Base-by-base conservation (phyloP, 2,797 vertebrate genomes). In the Eurystomus glaucurus region DNA sequence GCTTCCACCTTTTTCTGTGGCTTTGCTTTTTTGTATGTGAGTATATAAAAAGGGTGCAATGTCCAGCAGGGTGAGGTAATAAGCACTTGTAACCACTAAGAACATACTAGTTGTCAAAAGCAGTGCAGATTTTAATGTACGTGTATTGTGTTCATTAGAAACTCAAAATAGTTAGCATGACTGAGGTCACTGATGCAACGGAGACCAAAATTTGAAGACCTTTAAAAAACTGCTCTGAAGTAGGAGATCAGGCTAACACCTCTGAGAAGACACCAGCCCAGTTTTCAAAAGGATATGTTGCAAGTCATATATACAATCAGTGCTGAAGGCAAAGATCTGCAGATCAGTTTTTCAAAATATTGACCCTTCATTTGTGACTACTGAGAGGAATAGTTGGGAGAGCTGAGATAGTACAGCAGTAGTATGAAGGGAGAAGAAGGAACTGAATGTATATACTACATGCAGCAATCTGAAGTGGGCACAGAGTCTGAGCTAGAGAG, bases 1-100 rank as follows among this genome's bases (percentile, higher is more conserved):
- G 88, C 41, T 95, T 96, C 92, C 51, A 69, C 66, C 17, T 45
- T 89, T 91, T 92, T 80, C 91, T 92, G 43, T 87, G 81, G 51
- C 51, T 94, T 89, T 95, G 39, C 55, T 89, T 19, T 92, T 85
- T 84, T 72, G 18, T 66, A 16, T 74, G 33, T 21, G 8, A 79
- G 29, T 26, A 10, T 60, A 29, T 80, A 37, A 84, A 88, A 82
- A 65, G n/a, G 51, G 39, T 76, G 33, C 46, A 39, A 1, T 17
- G 13, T 82, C 78, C 74, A 74, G 35, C 51, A 74, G 14, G 20
- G 21, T 70, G 41, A 80, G 74, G 16, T 28, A 65, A 60, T 80
- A 77, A 81, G 61, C 60, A 74, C 64, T 43, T 41, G 43, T 68
- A 76, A 72, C 15, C 37, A 54, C 65, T 39, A 71, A 86, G 66